Evolutionary conservation across 2,797 vertebrate genomes (phyloP), one percentile per base, ranked within the genome.

Genomic region (Agapornis canus): DNA sequence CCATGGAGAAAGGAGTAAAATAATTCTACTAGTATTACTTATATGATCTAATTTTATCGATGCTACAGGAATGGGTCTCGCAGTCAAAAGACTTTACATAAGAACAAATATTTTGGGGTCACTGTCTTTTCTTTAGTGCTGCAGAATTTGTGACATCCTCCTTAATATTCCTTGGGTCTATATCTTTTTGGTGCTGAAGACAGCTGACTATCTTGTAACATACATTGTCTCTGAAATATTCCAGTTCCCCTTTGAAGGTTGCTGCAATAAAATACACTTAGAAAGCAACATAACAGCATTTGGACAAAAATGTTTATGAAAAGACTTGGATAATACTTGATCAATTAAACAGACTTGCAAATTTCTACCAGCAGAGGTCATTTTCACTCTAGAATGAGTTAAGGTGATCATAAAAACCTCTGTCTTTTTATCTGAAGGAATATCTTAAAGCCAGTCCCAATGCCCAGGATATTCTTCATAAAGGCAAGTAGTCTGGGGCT

Each of bases 281-380:
- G 56, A 73, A 86, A 60, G 32, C 48, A 72, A 5, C 29, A 32
- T 29, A 88, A 84, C 9, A 87, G 21, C 31, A 47, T 77, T 87
- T 92, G 43, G 43, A 82, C 27, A 39, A 7, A 86, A 70, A 70
- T 40, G 3, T 45, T 87, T 65, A 37, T 56, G n/a, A 73, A 83
- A 86, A 95, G 5, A 71, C 5, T 6, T 27, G 37, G 47, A 39
- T 75, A 49, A 70, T 39, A 66, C 14, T 69, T 84, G 25, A 82
- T 92, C 68, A 82, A 90, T 64, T 80, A 56, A 92, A 83, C 45
- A 92, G 63, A 93, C 12, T 9, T 91, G 70, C 51, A 87, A 51
- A 63, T 76, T 95, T 91, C 87, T 35, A 91, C 89, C 89, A 97
- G 69, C 85, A 96, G 95, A 95, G 85, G 92, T 97, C 56, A 95